Evolutionary conservation across 2,888 invertebrate species (phyloP), one percentile per base, ranked within the genome.

Genomic region (Colletes collaris): DNA sequence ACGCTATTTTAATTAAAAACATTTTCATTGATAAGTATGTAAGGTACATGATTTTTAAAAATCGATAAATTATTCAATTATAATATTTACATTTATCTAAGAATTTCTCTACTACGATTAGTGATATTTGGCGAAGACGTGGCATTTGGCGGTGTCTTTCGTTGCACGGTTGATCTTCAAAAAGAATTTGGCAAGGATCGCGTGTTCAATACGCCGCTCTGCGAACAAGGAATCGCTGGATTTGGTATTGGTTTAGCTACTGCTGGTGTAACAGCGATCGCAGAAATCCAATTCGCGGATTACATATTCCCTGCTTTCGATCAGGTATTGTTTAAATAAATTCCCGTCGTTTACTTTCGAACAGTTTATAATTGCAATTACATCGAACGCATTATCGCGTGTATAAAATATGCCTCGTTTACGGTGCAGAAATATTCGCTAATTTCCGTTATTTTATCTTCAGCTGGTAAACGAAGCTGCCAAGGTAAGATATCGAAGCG

Each of bases 231-330:
- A 13, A 99, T 99, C 82, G 98, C 97, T 0, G 99, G 99, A 0
- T 99, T 99, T 93, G 99, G 97, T 0, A 99, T 99, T 68, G 99
- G 99, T 0, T 94, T 97, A 11, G 98, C 99, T 0, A 96, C 96
- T 6, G 96, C 96, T 0, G 99, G 99, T 0, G 95, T 97, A 0
- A 99, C 98, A 0, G 98, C 99, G 0, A 97, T 99, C 68, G 99
- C 99, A 0, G 99, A 99, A 94, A 99, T 99, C 92, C 99, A 99
- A 93, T 99, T 99, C 93, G 99, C 99, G 0, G 99, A 99, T 94
- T 99, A 99, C 91, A 99, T 99, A 86, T 99, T 97, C 92, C 99
- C 99, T 3, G 99, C 99, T 1, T 99, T 99, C 93, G 99, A 99
- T 94, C 99, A 99, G 95, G 97, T 98, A 87, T 46, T 63, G 11